Evolutionary conservation across 2,888 invertebrate species (phyloP).

Genomic region (Drosophila peninsularis): DNA sequence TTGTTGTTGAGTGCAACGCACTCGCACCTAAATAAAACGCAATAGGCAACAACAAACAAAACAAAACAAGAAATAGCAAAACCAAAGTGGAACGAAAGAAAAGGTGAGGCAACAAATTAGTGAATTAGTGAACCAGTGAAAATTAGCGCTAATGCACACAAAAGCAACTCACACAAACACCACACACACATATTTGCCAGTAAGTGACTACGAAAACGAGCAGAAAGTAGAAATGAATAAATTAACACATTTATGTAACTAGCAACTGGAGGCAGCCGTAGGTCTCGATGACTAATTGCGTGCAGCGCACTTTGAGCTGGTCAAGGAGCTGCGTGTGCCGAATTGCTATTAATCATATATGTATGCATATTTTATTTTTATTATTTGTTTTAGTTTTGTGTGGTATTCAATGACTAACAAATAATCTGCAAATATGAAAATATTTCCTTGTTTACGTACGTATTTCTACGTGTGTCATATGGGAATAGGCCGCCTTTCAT

Average conservation of each 20-base stretch:
- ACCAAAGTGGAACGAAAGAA: constrained; percentile 27
- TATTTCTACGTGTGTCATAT: constrained; percentile 31
- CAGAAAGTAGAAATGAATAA: constrained; percentile 59
- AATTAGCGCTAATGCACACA: constrained; percentile 36
- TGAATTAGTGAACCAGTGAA: constrained; percentile 61
- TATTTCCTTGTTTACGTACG: neutral
- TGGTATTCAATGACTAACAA: constrained; percentile 16
- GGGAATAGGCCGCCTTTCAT: constrained; percentile 38
- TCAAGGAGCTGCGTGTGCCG: constrained; percentile 23
- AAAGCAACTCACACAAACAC: constrained; percentile 19
- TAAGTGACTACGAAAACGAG: constrained; percentile 45
- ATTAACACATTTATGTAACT: constrained; percentile 77
- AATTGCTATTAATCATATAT: constrained; percentile 11
- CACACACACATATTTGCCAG: constrained; percentile 19
- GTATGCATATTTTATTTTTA: constrained; percentile 5
- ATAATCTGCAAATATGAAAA: constrained; percentile 11
- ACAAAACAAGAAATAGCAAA: constrained; percentile 21
- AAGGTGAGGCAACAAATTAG: constrained; percentile 62
- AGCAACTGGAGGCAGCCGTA: constrained; percentile 20
- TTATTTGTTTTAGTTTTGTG: constrained; percentile 8
- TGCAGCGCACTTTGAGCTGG: constrained; percentile 21
- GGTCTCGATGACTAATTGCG: constrained; percentile 52
- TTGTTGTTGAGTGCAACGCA: constrained; percentile 43
- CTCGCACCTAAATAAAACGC: constrained; percentile 31
- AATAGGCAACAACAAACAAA: constrained; percentile 33